Evolutionary conservation across 2,888 invertebrate species (phyloP), one percentile per base, ranked within the genome.

Genomic region (Cosmia trapezina): DNA sequence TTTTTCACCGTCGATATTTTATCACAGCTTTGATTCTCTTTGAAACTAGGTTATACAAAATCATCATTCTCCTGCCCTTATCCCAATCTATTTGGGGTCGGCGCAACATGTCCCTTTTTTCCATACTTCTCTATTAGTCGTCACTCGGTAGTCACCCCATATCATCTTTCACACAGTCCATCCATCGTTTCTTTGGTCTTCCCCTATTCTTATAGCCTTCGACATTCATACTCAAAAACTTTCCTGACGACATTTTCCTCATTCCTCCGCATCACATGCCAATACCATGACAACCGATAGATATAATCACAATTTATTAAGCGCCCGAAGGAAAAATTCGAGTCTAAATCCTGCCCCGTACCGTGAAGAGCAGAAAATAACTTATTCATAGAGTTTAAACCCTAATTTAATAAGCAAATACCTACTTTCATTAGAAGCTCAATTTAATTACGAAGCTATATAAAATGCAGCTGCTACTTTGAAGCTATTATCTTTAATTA

Each of bases 401-500:
- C 43, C 41, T 63, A 56, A 65, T 64, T 73, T 68, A 68, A 70
- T 70, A 54, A 67, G 11, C 62, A 78, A 80, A 78, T 83, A 80
- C 74, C 37, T 65, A 49, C 47, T 73, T 62, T 47, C 17, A 78
- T 80, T 73, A 73, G 57, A 64, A 70, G 28, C 51, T 67, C 33
- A 62, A 69, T 62, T 70, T 57, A 74, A 75, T 70, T 56, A 68
- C 17, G 57, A 53, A 61, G 56, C 73, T 57, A 70, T 67, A 14
- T 77, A 28, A 43, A 78, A 69, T 65, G 75, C 80, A 79, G 61
- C 53, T 54, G 47, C 19, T 33, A 54, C 41, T 79, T 68, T 83
- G 59, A 68, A 19, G 41, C 28, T 70, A 70, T 69, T 66, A 74
- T 59, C 22, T 64, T 64, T 60, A 37, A 47, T 67, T 41, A 66